phyloP scores from a whole-genome alignment of 1,140 invertebrate genomes.

The Tetraneura akinire region DNA sequence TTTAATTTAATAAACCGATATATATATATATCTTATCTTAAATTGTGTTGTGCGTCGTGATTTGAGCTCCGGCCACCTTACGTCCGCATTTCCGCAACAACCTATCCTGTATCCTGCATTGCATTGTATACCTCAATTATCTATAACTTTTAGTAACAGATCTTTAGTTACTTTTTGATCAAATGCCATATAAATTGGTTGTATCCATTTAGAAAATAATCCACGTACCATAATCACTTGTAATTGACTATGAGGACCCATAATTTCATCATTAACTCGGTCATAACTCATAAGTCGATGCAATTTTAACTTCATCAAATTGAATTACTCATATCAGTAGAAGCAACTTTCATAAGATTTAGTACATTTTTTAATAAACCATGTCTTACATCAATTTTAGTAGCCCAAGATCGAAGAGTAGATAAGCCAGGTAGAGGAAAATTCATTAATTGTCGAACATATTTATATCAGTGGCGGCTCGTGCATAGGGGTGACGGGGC shows the following conservation, averaged over 20 bases:
- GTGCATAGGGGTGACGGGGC: no score
- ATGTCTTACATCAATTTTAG: conserved; percentile 34
- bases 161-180: conserved; percentile 57
- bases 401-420: conserved; percentile 45
- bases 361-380: conserved; percentile 32
- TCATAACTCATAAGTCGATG: background rate
- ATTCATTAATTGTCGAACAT: conserved; percentile 1
- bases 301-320: background rate
- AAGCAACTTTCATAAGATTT: background rate
- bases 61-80: no score
- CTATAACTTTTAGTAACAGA: no score
- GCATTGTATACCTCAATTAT: no score
- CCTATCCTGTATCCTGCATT: no score
- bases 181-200: conserved; percentile 58
- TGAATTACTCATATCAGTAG: background rate
- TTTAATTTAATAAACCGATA: no score
- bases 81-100: no score
- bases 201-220: conserved; percentile 58
- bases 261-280: background rate
- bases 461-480: no score
- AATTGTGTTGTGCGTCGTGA: no score
- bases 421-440: background rate
- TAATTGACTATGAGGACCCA: background rate
- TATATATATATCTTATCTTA: no score
- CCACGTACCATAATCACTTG: conserved; percentile 55